These are phyloP conservation scores for Pinctada fucata DNA, from an alignment of 2,888 invertebrate species.

Conservation along the genomic window DNA sequence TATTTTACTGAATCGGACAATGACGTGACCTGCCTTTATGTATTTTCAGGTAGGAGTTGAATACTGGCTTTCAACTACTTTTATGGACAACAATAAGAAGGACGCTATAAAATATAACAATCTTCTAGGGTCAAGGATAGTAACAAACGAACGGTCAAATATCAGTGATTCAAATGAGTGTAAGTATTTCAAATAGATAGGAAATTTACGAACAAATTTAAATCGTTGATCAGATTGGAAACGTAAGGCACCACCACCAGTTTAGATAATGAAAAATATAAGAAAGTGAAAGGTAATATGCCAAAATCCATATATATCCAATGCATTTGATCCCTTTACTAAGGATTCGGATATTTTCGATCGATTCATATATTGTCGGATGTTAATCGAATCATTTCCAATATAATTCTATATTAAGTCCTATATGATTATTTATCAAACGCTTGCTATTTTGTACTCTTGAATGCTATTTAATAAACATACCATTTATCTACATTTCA, in stretches of 20 bases:
- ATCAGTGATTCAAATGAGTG: neutral
- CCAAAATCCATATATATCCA: neutral
- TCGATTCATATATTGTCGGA: no score
- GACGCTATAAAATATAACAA: slow-evolving; percentile 53
- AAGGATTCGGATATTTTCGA: no score
- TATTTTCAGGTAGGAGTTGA: slow-evolving; percentile 53
- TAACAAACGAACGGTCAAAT: neutral
- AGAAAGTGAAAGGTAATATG: neutral
- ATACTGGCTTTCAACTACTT: slow-evolving; percentile 62
- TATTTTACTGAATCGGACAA: no score
- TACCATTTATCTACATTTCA: no score
- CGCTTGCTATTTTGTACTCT: no score
- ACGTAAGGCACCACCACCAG: no score
- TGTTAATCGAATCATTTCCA: no score
- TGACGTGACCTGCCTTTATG: neutral
- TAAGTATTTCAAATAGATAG: neutral
- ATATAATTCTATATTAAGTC: no score
- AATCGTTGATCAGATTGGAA: no score
- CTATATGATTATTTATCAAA: no score
- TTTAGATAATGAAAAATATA: neutral
- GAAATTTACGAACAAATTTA: neutral
- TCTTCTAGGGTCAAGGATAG: slow-evolving; percentile 40
- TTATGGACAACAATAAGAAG: slow-evolving; percentile 33
- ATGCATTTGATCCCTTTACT: no score
- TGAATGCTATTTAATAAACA: no score